Evolutionary conservation across 2,113 vertebrate genomes (phyloP).

Genomic region (Lagenorhynchus albirostris): DNA sequence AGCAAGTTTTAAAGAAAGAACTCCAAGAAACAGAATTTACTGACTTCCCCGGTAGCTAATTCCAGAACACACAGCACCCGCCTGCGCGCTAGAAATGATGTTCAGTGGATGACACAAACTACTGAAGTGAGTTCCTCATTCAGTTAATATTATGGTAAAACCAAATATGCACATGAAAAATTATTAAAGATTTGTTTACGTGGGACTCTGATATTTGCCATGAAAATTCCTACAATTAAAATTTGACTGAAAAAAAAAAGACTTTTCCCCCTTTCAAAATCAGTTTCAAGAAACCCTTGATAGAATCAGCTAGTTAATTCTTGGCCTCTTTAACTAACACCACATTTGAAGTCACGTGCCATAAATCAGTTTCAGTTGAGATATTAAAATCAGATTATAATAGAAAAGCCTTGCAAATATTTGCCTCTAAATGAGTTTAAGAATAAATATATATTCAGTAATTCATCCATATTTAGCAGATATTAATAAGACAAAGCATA

Average conservation of each 20-base stretch:
- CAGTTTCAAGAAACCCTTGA: conserved; percentile 83
- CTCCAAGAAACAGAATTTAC: background rate
- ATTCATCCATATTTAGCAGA: conserved; percentile 89
- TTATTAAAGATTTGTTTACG: conserved; percentile 49
- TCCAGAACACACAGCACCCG: background rate
- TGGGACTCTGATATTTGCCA: conserved; percentile 69
- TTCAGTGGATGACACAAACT: background rate
- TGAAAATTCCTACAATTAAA: conserved; percentile 78
- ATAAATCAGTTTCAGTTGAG: conserved; percentile 86
- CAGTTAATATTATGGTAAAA: background rate
- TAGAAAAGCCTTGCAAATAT: conserved; percentile 88
- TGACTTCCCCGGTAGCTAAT: background rate
- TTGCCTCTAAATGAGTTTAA: conserved; percentile 87
- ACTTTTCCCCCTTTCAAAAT: conserved; percentile 76
- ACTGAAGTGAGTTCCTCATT: conserved; percentile 7
- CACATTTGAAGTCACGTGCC: conserved; percentile 81
- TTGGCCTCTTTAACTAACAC: conserved; percentile 82
- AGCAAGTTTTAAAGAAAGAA: background rate
- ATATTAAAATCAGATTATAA: conserved; percentile 89
- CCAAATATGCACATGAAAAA: conserved; percentile 26
- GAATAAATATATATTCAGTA: conserved; percentile 89
- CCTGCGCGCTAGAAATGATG: background rate
- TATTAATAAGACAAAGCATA: conserved; percentile 87
- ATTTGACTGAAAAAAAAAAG: conserved; percentile 76
- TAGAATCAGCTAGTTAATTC: conserved; percentile 86